Conservation (phyloP, 2,888 invertebrate genomes). For the Nasonia oneida region DNA sequence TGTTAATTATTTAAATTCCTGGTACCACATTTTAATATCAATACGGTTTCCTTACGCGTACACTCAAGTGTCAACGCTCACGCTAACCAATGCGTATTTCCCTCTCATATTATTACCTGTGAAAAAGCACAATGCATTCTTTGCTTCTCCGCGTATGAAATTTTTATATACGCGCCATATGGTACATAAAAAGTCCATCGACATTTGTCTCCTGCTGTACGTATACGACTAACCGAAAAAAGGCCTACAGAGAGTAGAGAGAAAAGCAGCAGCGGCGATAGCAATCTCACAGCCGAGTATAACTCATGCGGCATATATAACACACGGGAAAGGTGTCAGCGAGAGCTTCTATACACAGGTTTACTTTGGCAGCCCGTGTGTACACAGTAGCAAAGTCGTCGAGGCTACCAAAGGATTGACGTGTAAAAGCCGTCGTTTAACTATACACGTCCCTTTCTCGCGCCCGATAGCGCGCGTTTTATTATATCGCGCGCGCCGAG, state of each 20-base stretch:
- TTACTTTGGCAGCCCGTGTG: constrained; percentile 13
- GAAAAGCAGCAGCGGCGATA: constrained; percentile 14
- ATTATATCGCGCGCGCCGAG: constrained; percentile 1
- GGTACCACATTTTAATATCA: constrained; percentile 1
- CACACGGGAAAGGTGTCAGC: neutral
- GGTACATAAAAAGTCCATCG: neutral
- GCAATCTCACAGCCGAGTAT: neutral
- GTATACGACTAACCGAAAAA: neutral
- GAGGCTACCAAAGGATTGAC: constrained; percentile 70
- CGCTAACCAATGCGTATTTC: neutral
- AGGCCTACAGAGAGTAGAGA: neutral
- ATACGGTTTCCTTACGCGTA: neutral
- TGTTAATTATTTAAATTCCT: constrained; percentile 17
- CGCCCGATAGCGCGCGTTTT: constrained; percentile 8
- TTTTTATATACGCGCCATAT: neutral
- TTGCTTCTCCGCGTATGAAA: neutral
- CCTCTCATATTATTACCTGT: neutral
- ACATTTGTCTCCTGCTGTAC: neutral
- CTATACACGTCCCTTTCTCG: constrained; percentile 63
- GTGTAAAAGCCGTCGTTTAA: constrained; percentile 71
- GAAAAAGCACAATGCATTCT: neutral
- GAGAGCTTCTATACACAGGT: neutral
- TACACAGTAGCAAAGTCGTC: constrained; percentile 53
- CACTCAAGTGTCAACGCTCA: neutral
- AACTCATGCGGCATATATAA: neutral